These are phyloP conservation scores for Hippasteria phrygiana DNA, from an alignment of 53 echinoderm and acorn worm genomes.

Conservation along the genomic window DNA sequence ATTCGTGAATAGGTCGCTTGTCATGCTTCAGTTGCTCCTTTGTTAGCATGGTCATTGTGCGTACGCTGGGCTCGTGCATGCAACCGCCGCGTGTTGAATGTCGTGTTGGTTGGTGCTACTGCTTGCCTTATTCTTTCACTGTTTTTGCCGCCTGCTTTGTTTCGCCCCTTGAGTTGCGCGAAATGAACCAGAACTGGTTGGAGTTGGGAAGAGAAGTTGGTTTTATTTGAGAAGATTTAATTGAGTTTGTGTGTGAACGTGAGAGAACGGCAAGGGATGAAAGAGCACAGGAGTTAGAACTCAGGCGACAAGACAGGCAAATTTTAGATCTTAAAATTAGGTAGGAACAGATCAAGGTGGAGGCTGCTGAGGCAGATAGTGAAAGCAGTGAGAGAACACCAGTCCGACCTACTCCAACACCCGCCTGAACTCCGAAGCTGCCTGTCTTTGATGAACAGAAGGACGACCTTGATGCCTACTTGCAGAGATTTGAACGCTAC, in stretches of 20 bases:
- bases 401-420: too few species aligned
- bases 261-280: background rate
- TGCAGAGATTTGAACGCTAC: background rate
- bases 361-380: background rate
- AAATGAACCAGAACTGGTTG: slow-evolving; percentile 17
- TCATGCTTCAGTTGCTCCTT: background rate
- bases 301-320: background rate
- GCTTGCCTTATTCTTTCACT: background rate
- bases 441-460: background rate
- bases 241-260: slow-evolving; percentile 35
- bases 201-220: slow-evolving; percentile 8
- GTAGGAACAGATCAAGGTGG: background rate
- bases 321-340: background rate
- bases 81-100: background rate
- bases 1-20: background rate
- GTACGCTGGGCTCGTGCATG: background rate
- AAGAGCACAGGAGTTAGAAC: slow-evolving; percentile 28
- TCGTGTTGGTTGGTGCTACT: background rate
- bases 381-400: background rate
- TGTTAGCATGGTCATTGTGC: background rate
- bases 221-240: background rate
- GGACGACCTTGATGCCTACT: slow-evolving; percentile 1
- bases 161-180: background rate
- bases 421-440: slow-evolving; percentile 16
- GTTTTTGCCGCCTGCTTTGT: background rate